Base-by-base conservation (phyloP, 2,888 invertebrate species). In the Melipona beecheii region DNA sequence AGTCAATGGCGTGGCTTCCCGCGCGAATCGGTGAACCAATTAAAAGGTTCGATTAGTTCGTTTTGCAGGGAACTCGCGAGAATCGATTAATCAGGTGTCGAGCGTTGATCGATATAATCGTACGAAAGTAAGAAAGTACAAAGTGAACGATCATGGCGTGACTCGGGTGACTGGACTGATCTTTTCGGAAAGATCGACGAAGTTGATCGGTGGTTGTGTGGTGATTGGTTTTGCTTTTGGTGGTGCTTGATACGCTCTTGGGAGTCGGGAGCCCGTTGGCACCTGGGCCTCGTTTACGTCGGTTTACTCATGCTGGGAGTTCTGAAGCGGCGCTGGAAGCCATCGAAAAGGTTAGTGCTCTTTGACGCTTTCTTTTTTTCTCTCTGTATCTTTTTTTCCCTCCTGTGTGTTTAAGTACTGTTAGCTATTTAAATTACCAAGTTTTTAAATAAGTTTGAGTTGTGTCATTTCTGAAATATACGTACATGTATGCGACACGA, bases 301-400 rank as follows among this genome's bases (percentile, higher is more conserved):
- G 87, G 87, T 88, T 86, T 89, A 87, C 85, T 91, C 90, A 93
- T 93, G 93, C 91, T 93, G 84, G 93, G 93, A 85, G 93, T 93
- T 85, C 90, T 93, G 71, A 93, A 93, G 89, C 93, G 93, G 90
- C 93, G 93, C 90, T 93, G 93, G 93, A 93, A 93, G 92, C 93
- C 93, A 88, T 93, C 93, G 72, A 93, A 93, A 91, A 90, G 93
- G 93, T 93, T 64, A 91, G 89, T 43, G 24, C 27, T 68, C 9
- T 17, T 65, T 19, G 11, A 11, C 3, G 2, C 11, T 31, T 69
- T 52, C 52, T 68, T 27, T 43, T n/a, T 24, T 15, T 13, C 5
- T 24, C n/a, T 13, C 5, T 24, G 9, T 43, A 9, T 43, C n/a
- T 19, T 60, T 4, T 4, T 17, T 27, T 60, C 11, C 9, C 31